Base-by-base conservation (phyloP, 2,888 invertebrate genomes). In the Colostygia pectinataria region DNA sequence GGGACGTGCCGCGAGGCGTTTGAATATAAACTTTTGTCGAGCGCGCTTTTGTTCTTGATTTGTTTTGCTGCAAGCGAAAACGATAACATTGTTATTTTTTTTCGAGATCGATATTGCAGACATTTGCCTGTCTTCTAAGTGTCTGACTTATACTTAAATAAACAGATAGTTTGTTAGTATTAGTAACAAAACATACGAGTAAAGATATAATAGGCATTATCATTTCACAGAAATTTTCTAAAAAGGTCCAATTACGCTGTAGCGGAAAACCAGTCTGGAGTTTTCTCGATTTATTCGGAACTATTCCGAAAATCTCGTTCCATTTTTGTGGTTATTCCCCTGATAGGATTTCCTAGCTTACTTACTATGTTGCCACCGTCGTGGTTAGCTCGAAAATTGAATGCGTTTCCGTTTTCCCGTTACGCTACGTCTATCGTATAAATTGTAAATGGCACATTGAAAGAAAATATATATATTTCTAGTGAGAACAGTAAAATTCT, bases 1-100 rank as follows among this genome's bases (percentile, higher is more conserved):
- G 53, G 75, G 61, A 83, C 84, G 84, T 83, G 83, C 66, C 70
- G 59, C 66, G 72, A 69, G 24, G 2, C 14, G 18, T 78, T 76
- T 68, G 65, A 74, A 79, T 75, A 77, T 77, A 74, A 61, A 49
- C 8, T 68, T 67, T 23, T 76, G 74, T 71, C 67, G 61, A 57
- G 53, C 59, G 60, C 64, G 59, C 32, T 59, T 68, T 71, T 70
- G 66, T 63, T 63, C 31, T 27, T 42, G 32, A 33, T 42, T 33
- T 33, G 20, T 32, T 8, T 23, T 31, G 24, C 29, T 23, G 12
- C 29, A 15, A 32, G 29, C 23, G 6, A 23, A 40, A 20, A 18
- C 2, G 18, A 18, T n/a, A n/a, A n/a, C n/a, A n/a, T n/a, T n/a
- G n/a, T n/a, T n/a, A n/a, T n/a, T n/a, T n/a, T n/a, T n/a, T n/a